Percentiles rank a stretch among this genome's conserved stretches.
phyloP scores from a whole-genome alignment of 1,140 invertebrate genomes.

The Cecropterus lyciades region DNA sequence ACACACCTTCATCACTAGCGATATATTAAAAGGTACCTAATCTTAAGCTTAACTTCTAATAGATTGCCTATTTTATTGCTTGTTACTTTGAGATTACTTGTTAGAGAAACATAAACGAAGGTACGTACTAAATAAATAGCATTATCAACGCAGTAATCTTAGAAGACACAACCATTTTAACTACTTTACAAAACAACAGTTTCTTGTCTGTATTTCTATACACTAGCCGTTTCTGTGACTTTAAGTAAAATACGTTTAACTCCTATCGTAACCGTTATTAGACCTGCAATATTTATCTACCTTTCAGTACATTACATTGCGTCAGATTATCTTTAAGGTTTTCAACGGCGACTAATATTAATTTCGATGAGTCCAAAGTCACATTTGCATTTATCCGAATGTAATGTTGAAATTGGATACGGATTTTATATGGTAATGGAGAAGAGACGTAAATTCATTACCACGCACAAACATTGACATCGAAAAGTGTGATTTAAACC shows the following conservation, averaged over 20 bases:
- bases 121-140: too few species aligned
- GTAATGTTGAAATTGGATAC: slow-evolving; percentile 45
- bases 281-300: slow-evolving; percentile 2
- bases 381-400: slow-evolving; percentile 43
- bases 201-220: not conserved
- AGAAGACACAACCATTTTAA: not conserved
- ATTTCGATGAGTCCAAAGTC: slow-evolving; percentile 36
- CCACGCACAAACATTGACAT: slow-evolving; percentile 35
- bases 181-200: not conserved
- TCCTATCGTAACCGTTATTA: not conserved
- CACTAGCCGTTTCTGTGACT: not conserved
- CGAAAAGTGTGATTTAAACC: slow-evolving; percentile 29
- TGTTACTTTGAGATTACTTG: too few species aligned
- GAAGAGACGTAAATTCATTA: slow-evolving; percentile 48
- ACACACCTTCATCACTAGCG: too few species aligned
- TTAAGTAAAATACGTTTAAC: not conserved
- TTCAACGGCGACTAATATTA: slow-evolving; percentile 23
- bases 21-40: too few species aligned
- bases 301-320: not conserved
- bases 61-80: too few species aligned
- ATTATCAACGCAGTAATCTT: not conserved
- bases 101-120: too few species aligned
- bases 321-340: slow-evolving; percentile 4
- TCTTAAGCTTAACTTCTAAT: too few species aligned
- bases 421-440: slow-evolving; percentile 55